These are phyloP conservation scores for Grus americana DNA, from an alignment of 2,113 vertebrate genomes.

Conservation along the genomic window DNA sequence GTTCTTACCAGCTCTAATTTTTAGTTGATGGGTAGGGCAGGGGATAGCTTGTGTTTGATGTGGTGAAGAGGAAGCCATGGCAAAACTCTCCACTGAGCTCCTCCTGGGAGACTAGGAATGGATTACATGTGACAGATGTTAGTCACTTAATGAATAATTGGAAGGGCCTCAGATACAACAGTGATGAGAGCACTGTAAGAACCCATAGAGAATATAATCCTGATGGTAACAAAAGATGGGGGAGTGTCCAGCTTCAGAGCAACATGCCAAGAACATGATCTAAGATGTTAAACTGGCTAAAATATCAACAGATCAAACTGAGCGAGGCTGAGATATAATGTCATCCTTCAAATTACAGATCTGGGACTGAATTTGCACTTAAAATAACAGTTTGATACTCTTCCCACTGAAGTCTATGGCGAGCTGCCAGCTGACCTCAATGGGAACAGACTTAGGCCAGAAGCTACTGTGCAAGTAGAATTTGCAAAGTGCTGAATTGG, in stretches of 20 bases:
- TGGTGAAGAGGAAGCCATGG: neutral
- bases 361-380: constrained; percentile 22
- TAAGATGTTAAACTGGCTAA: constrained; percentile 30
- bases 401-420: constrained; percentile 22
- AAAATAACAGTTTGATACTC: constrained; percentile 7
- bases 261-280: constrained; percentile 23
- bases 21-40: constrained; percentile 6
- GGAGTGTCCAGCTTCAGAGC: neutral
- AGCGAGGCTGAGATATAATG: neutral
- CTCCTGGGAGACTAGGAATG: constrained; percentile 24
- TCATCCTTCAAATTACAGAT: constrained; percentile 28
- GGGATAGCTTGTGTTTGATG: constrained; percentile 32
- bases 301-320: constrained; percentile 27
- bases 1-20: constrained; percentile 16
- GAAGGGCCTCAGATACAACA: constrained; percentile 24
- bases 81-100: constrained; percentile 3
- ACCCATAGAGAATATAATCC: constrained; percentile 45
- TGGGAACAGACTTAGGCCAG: neutral
- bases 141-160: constrained; percentile 18
- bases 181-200: constrained; percentile 39
- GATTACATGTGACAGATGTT: constrained; percentile 12
- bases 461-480: constrained; percentile 33
- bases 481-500: neutral
- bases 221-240: constrained; percentile 30
- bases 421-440: constrained; percentile 22